Evolutionary conservation across 2,113 vertebrate species (phyloP).

Genomic region (Catharus minimus): DNA sequence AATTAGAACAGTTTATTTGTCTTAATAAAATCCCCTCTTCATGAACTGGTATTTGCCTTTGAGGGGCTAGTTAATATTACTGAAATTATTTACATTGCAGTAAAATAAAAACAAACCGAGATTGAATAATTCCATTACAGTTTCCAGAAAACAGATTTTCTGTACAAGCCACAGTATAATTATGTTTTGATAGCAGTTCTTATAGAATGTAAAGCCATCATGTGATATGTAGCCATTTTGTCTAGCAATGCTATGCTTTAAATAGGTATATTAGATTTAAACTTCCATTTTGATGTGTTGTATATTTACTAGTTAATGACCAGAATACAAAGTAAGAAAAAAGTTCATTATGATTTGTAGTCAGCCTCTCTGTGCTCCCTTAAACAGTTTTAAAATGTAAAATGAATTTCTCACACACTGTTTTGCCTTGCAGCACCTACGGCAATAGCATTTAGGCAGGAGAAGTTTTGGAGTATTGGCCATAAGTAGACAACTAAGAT

Average conservation of each 20-base stretch:
- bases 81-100: conserved; percentile 72
- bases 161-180: conserved; percentile 69
- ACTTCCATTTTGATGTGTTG: conserved; percentile 39
- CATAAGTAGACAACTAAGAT: not conserved
- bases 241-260: conserved; percentile 52
- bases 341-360: conserved; percentile 25
- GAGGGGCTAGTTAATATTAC: conserved; percentile 65
- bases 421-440: conserved; percentile 16
- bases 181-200: conserved; percentile 57
- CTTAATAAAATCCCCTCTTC: conserved; percentile 72
- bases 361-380: conserved; percentile 30
- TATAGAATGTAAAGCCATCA: conserved; percentile 56
- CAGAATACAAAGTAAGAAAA: conserved; percentile 44
- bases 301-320: conserved; percentile 46
- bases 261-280: conserved; percentile 53
- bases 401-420: not conserved
- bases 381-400: conserved; percentile 22
- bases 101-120: conserved; percentile 64
- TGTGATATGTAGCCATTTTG: conserved; percentile 19
- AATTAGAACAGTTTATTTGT: conserved; percentile 65
- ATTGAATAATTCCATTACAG: conserved; percentile 42
- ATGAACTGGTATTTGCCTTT: conserved; percentile 60
- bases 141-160: conserved; percentile 55
- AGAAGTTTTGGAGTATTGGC: conserved; percentile 28
- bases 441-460: conserved; percentile 8